phyloP scores from a whole-genome alignment of 2,888 invertebrate species.

The Darwinula stevensoni region DNA sequence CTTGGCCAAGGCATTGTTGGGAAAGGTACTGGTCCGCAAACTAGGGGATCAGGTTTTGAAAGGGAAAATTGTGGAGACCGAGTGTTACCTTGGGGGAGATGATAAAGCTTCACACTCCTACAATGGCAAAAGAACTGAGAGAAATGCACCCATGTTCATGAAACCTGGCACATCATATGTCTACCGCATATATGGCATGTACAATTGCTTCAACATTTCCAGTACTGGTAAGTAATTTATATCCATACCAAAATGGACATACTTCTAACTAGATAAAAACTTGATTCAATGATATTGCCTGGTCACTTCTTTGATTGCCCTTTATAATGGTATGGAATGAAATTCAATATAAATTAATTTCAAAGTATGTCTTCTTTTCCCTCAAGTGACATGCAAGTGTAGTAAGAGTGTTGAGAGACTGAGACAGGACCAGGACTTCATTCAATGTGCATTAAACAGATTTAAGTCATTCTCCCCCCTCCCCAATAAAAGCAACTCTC shows the following conservation, averaged over 20 bases:
- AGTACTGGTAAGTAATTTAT: slow-evolving; percentile 22
- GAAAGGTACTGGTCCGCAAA: slow-evolving; percentile 27
- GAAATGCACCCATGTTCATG: slow-evolving; percentile 39
- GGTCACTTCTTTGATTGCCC: not conserved
- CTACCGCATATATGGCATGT: slow-evolving; percentile 41
- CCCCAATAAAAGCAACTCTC: too few species aligned
- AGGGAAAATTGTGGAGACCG: slow-evolving; percentile 38
- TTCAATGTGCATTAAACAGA: too few species aligned
- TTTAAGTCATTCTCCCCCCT: too few species aligned
- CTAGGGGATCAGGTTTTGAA: slow-evolving; percentile 22
- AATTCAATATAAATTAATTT: slow-evolving; percentile 4
- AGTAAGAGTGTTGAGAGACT: too few species aligned
- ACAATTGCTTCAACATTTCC: slow-evolving; percentile 39
- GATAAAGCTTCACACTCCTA: slow-evolving; percentile 35
- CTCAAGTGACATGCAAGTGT: too few species aligned
- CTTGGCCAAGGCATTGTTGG: slow-evolving; percentile 27
- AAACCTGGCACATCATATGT: slow-evolving; percentile 35
- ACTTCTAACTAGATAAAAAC: too few species aligned
- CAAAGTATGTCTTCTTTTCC: not conserved
- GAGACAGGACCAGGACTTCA: too few species aligned
- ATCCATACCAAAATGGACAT: too few species aligned
- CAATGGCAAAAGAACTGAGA: slow-evolving; percentile 24
- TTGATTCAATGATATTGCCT: slow-evolving; percentile 3
- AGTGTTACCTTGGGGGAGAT: slow-evolving; percentile 31
- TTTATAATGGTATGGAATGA: not conserved